These are phyloP conservation scores for Meda fulgida DNA, from an alignment of 2,797 vertebrate species.

Conservation along the genomic window DNA sequence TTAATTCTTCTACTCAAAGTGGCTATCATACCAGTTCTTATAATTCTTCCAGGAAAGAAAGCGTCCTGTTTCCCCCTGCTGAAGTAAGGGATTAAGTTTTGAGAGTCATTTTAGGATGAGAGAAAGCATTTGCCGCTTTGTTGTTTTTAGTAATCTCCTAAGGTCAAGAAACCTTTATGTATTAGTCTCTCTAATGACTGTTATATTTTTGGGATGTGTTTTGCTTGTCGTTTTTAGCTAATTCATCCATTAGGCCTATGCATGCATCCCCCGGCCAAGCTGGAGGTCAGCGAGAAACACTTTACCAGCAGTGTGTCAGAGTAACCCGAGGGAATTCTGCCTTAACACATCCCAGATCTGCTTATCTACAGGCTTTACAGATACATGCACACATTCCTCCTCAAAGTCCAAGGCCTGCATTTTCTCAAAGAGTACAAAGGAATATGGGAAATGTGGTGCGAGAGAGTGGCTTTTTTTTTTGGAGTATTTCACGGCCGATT, in stretches of 20 bases:
- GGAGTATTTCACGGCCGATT: background rate
- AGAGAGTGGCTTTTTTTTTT: background rate
- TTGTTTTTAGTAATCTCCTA: constrained; percentile 25
- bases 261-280: constrained; percentile 1
- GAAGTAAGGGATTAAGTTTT: constrained; percentile 13
- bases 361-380: constrained; percentile 35
- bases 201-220: constrained; percentile 30
- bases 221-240: constrained; percentile 32
- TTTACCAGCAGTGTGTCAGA: constrained; percentile 40
- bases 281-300: constrained; percentile 26
- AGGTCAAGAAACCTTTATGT: constrained; percentile 25
- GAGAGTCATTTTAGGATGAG: constrained; percentile 2
- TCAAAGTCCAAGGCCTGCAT: constrained; percentile 20
- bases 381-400: constrained; percentile 30
- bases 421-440: constrained; percentile 31
- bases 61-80: background rate
- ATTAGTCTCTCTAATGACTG: constrained; percentile 35
- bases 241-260: constrained; percentile 24
- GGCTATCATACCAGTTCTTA: background rate
- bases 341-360: constrained; percentile 46
- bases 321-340: constrained; percentile 11
- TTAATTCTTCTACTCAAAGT: background rate
- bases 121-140: constrained; percentile 19
- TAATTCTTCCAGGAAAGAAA: background rate
- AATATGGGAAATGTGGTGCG: constrained; percentile 39